phyloP scores from a whole-genome alignment of 2,797 vertebrate genomes.

The Gastrophryne carolinensis region DNA sequence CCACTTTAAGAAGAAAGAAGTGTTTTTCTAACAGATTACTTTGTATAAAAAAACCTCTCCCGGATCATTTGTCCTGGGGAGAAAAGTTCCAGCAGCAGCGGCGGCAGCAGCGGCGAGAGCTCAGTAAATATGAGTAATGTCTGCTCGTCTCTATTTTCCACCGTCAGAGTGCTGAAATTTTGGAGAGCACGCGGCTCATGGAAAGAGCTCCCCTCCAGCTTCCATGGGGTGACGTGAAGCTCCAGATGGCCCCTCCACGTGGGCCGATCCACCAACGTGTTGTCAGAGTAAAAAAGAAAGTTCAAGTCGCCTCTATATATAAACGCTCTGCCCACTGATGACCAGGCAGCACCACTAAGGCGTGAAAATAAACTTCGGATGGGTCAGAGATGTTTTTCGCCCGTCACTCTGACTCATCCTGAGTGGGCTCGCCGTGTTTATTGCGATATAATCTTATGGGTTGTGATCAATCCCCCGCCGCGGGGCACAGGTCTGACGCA shows the following conservation, averaged over 20 bases:
- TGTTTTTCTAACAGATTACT: background rate
- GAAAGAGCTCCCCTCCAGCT: background rate
- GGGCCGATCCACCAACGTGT: constrained; percentile 17
- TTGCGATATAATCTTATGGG: constrained; percentile 1
- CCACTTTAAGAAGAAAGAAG: background rate
- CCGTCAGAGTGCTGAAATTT: constrained; percentile 35
- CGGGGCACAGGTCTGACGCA: constrained; percentile 59
- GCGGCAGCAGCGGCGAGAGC: background rate
- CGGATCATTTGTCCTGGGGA: background rate
- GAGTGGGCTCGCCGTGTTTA: constrained; percentile 14
- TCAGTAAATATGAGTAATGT: constrained; percentile 16
- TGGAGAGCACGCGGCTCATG: constrained; percentile 16
- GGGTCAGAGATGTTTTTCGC: constrained; percentile 23
- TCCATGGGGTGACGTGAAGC: background rate
- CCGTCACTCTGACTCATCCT: constrained; percentile 26
- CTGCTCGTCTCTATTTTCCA: constrained; percentile 28
- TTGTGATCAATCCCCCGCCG: constrained; percentile 53
- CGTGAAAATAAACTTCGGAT: background rate
- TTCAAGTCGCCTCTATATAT: constrained; percentile 42
- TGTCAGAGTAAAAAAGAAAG: constrained; percentile 32
- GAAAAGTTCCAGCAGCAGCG: background rate
- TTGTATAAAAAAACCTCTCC: background rate
- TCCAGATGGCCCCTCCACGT: constrained; percentile 14
- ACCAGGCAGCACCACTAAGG: constrained; percentile 24
- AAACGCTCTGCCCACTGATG: constrained; percentile 48